Base-by-base conservation (phyloP, 2,113 vertebrate genomes). In the Nerophis ophidion region DNA sequence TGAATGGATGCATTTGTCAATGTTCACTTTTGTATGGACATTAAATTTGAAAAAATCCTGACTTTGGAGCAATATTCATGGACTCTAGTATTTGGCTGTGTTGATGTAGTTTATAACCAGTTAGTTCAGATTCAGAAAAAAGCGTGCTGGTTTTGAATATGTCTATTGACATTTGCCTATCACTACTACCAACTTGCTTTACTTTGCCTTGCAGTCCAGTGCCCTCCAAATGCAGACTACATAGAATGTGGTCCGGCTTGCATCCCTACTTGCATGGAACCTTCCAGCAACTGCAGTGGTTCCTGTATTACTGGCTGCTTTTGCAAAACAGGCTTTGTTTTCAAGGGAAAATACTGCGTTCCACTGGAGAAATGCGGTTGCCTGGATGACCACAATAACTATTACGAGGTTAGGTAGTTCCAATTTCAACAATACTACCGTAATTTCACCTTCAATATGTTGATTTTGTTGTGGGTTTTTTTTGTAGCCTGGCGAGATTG, bases 281-380 rank as follows among this genome's bases (percentile, higher is more conserved):
- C 90, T 35, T 90, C 80, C n/a, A 87, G 83, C 58, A 87, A 76
- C 70, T 91, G 90, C 2, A 69, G 66, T 38, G 71, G 75, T 4
- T 71, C 72, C 44, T 93, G 92, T 61, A 80, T 81, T 57, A 88
- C 72, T 0, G 91, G 84, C 49, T 92, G 92, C 48, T 89, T 92
- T 84, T 94, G 92, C 48, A 86, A 90, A 67, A 83, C 84, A 16
- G 92, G 92, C 6, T 91, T 86, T 71, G 77, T 93, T 71, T 88
- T 90, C 59, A 84, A 72, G 7, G 82, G 81, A 7, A 55, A 35
- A 4, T 71, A 5, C 8, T 92, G 92, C 60, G 74, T 94, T 45
- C 86, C 72, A 1, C 66, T 87, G 17, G 88, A 90, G 5, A 80
- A 81, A 63, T 94, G 92, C 68, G 77, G 82, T 17, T 93, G 91